phyloP scores from a whole-genome alignment of 2,888 invertebrate species.

The Vanessa cardui region DNA sequence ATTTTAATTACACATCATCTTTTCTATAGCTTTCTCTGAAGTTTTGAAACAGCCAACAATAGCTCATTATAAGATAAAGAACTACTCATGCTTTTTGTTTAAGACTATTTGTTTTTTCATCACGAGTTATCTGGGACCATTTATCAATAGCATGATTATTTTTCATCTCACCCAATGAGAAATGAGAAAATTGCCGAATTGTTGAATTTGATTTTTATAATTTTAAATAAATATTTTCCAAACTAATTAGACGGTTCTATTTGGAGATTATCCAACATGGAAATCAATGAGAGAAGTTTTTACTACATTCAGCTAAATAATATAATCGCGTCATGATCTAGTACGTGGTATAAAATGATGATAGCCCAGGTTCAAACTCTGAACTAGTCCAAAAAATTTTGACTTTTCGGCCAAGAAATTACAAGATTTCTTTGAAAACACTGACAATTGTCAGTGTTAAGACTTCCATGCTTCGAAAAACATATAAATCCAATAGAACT shows the following conservation, averaged over 20 bases:
- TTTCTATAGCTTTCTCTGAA: conserved; percentile 13
- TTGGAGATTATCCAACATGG: no score
- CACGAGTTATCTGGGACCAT: neutral
- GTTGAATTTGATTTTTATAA: neutral
- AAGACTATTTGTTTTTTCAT: neutral
- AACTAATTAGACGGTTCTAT: neutral
- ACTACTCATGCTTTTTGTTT: conserved; percentile 9
- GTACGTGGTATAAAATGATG: no score
- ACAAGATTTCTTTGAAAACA: no score
- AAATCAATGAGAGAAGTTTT: no score
- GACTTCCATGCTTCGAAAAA: no score
- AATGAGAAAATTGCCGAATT: neutral
- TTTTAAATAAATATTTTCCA: neutral
- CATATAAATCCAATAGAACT: no score
- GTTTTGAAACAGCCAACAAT: conserved; percentile 11
- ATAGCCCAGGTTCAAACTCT: no score
- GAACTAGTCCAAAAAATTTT: no score
- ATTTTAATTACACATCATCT: conserved; percentile 12
- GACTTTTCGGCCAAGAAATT: no score
- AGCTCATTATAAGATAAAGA: conserved; percentile 14
- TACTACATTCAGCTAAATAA: no score
- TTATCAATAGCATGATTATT: neutral
- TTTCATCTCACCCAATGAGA: neutral
- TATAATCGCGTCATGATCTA: no score
- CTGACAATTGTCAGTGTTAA: no score